These are phyloP conservation scores for Romanogobio albipinnatus DNA, from an alignment of 2,113 vertebrate genomes.

Conservation along the genomic window DNA sequence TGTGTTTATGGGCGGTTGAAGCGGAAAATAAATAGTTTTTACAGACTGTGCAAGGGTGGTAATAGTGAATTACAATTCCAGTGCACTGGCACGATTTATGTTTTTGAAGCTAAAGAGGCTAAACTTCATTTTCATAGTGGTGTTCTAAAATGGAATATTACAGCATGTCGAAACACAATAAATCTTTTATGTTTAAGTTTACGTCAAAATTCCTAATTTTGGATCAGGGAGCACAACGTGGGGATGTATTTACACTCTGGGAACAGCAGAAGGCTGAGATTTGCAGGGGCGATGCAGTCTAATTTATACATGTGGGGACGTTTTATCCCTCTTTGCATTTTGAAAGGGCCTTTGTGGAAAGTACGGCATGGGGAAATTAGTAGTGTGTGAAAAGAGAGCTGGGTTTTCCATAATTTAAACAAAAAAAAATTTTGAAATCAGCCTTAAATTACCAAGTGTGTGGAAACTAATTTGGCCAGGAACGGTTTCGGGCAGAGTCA, in stretches of 20 bases:
- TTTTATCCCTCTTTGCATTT: constrained; percentile 46
- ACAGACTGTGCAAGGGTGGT: background rate
- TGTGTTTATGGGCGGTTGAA: background rate
- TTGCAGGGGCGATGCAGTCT: constrained; percentile 18
- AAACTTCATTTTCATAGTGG: background rate
- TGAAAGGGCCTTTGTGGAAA: constrained; percentile 54
- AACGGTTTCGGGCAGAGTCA: constrained; percentile 28
- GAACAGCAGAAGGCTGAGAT: constrained; percentile 20
- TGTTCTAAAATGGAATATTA: constrained; percentile 22
- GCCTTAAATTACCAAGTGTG: constrained; percentile 46
- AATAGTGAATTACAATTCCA: background rate
- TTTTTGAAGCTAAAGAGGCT: constrained; percentile 4
- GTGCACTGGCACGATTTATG: background rate
- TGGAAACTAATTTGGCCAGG: constrained; percentile 53
- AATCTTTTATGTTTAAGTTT: constrained; percentile 33
- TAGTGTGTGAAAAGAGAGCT: constrained; percentile 38
- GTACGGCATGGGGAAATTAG: constrained; percentile 37
- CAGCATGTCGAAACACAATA: constrained; percentile 17
- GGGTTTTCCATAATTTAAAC: constrained; percentile 49
- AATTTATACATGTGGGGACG: constrained; percentile 40
- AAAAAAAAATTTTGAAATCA: constrained; percentile 50
- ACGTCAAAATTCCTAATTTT: background rate
- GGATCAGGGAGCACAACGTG: background rate
- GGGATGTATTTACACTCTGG: constrained; percentile 32
- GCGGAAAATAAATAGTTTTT: background rate